Percentiles rank a stretch among this genome's conserved stretches.
These are phyloP conservation scores for Rattus rattus DNA, from an alignment of 2,113 vertebrate genomes.

Conservation along the genomic window DNA sequence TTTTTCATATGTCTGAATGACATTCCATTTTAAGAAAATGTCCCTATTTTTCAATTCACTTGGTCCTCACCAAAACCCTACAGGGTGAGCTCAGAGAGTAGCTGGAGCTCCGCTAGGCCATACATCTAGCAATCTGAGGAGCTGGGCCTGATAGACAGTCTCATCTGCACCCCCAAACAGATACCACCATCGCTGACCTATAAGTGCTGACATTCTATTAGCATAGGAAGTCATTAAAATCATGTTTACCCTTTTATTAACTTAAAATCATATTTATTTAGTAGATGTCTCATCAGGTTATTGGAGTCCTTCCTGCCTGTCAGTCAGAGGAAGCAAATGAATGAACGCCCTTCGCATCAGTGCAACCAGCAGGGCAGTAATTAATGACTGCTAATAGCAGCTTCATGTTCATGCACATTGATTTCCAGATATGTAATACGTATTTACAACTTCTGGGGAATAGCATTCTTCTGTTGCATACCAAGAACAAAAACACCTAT, in stretches of 20 bases:
- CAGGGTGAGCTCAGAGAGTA: background rate
- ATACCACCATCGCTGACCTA: background rate
- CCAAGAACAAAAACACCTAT: constrained; percentile 23
- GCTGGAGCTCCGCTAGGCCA: background rate
- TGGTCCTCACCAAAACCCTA: background rate
- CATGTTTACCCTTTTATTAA: constrained; percentile 67
- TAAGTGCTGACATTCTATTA: constrained; percentile 42
- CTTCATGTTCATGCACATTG: constrained; percentile 24
- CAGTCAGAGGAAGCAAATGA: constrained; percentile 62
- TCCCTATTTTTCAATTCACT: background rate
- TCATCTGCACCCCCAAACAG: background rate
- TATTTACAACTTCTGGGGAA: background rate
- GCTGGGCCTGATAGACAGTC: background rate
- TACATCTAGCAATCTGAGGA: background rate
- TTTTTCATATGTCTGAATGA: constrained; percentile 8
- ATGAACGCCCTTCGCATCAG: constrained; percentile 42
- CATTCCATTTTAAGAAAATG: background rate
- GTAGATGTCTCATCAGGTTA: constrained; percentile 71
- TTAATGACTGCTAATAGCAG: constrained; percentile 62
- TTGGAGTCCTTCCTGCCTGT: constrained; percentile 67
- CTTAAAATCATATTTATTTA: constrained; percentile 74
- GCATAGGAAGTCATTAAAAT: constrained; percentile 66
- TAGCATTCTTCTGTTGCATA: constrained; percentile 10
- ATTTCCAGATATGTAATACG: constrained; percentile 49
- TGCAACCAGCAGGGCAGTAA: constrained; percentile 42